These are phyloP conservation scores for Leptarthrus brevirostris DNA, from an alignment of 2,888 invertebrate genomes.

Conservation along the genomic window DNA sequence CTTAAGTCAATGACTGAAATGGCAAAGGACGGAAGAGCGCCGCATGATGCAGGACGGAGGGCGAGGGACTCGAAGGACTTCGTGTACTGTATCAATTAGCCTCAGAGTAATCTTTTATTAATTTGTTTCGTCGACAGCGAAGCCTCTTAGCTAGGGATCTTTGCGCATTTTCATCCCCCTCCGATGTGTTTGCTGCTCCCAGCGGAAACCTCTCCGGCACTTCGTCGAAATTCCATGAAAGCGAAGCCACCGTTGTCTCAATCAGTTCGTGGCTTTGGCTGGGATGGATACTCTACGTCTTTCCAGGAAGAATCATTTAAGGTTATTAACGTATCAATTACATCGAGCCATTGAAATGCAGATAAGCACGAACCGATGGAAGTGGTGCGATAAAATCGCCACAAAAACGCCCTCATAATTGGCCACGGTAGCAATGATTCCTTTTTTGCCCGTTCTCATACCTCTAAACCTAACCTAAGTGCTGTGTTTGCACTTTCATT, in stretches of 20 bases:
- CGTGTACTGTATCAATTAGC: slow-evolving; percentile 50
- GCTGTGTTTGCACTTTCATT: slow-evolving; percentile 40
- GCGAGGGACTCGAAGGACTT: background rate
- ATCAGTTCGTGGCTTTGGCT: background rate
- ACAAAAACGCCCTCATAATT: slow-evolving; percentile 32
- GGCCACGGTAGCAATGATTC: slow-evolving; percentile 23
- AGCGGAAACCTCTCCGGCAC: background rate
- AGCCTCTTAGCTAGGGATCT: slow-evolving; percentile 42
- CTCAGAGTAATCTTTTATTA: slow-evolving; percentile 51
- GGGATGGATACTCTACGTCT: background rate
- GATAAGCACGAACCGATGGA: slow-evolving; percentile 19
- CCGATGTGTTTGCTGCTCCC: background rate
- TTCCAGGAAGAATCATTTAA: slow-evolving; percentile 17
- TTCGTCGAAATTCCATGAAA: slow-evolving; percentile 4
- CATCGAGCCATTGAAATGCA: slow-evolving; percentile 37
- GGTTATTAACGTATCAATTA: slow-evolving; percentile 44
- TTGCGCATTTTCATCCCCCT: slow-evolving; percentile 17
- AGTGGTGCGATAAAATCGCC: slow-evolving; percentile 19
- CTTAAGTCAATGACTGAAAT: slow-evolving; percentile 51
- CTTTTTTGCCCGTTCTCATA: background rate
- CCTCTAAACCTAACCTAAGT: background rate
- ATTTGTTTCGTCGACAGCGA: slow-evolving; percentile 48
- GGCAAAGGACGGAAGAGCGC: slow-evolving; percentile 13
- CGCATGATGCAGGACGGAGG: background rate
- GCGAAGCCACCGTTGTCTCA: slow-evolving; percentile 21